Evolutionary conservation across 1,140 invertebrate species (phyloP).

Genomic region (Elymnias hypermnestra): DNA sequence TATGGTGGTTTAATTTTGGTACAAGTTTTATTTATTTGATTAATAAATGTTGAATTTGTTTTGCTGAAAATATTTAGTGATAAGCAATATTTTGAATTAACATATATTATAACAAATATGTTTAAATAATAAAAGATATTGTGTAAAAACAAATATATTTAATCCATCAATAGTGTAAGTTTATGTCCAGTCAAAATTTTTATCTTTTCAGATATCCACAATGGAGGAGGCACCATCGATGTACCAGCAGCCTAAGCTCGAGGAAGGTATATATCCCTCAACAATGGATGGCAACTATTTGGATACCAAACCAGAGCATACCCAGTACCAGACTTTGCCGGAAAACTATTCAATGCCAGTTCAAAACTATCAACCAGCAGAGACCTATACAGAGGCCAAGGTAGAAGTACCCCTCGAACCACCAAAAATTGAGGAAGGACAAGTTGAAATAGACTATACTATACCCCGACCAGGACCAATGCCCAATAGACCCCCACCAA

Average conservation of each 20-base stretch:
- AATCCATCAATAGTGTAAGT: too few relatives aligned
- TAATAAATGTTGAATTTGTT: too few relatives aligned
- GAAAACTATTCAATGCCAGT: conserved; percentile 16
- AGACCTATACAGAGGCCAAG: conserved; percentile 12
- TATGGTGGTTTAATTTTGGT: too few relatives aligned
- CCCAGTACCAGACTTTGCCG: conserved; percentile 14
- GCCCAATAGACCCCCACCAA: conserved; percentile 32
- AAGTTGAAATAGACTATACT: conserved; percentile 4
- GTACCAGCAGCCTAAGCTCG: conserved; percentile 6
- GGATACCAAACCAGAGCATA: conserved; percentile 14
- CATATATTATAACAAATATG: too few relatives aligned
- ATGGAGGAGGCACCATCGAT: conserved; percentile 3
- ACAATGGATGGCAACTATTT: conserved; percentile 20
- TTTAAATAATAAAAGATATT: too few relatives aligned
- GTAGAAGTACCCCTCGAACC: neutral
- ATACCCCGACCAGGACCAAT: conserved; percentile 23
- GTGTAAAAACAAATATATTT: too few relatives aligned
- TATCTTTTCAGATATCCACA: neutral
- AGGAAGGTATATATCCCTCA: conserved; percentile 2
- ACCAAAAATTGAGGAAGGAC: neutral
- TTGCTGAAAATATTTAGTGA: too few relatives aligned
- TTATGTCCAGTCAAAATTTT: too few relatives aligned
- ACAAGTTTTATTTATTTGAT: too few relatives aligned
- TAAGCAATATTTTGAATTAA: too few relatives aligned
- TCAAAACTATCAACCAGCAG: conserved; percentile 1